phyloP scores from a whole-genome alignment of 2,797 vertebrate genomes.

The Toxotes lorentzi region DNA sequence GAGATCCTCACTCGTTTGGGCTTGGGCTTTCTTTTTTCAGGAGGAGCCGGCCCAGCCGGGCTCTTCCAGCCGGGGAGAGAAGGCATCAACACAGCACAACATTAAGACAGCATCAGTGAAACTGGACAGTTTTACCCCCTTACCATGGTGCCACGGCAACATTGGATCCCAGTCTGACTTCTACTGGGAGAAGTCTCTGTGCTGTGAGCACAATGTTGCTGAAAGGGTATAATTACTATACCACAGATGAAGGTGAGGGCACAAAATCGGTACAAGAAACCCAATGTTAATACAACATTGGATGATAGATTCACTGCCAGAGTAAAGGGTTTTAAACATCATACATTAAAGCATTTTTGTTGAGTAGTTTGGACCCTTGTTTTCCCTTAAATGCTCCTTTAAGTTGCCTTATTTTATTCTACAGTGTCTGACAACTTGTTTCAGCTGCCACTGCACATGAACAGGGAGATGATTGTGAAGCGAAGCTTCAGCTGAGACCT shows the following conservation, averaged over 20 bases:
- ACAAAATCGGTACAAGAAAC: slow-evolving; percentile 41
- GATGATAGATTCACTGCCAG: slow-evolving; percentile 39
- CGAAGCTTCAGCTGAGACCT: neutral
- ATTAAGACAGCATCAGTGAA: slow-evolving; percentile 72
- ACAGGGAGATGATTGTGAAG: neutral
- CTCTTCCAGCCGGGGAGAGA: slow-evolving; percentile 78
- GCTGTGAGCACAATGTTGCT: slow-evolving; percentile 68
- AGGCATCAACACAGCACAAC: slow-evolving; percentile 74
- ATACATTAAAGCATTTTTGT: slow-evolving; percentile 38
- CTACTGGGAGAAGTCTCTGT: slow-evolving; percentile 48
- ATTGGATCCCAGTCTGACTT: slow-evolving; percentile 62
- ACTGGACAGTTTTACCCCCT: slow-evolving; percentile 49
- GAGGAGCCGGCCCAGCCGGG: slow-evolving; percentile 80
- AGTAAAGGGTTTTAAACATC: slow-evolving; percentile 31
- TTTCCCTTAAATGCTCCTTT: neutral
- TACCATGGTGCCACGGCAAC: slow-evolving; percentile 56
- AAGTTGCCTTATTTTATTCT: neutral
- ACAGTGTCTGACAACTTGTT: neutral
- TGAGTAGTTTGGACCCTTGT: neutral
- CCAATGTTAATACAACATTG: slow-evolving; percentile 43
- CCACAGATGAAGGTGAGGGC: slow-evolving; percentile 54
- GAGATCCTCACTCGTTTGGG: slow-evolving; percentile 93
- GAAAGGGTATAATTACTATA: slow-evolving; percentile 72
- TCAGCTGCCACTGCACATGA: neutral
- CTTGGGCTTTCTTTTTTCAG: slow-evolving; percentile 90